Evolutionary conservation across 2,888 invertebrate species (phyloP), one percentile per base, ranked within the genome.

Genomic region (Saturnia pavonia): DNA sequence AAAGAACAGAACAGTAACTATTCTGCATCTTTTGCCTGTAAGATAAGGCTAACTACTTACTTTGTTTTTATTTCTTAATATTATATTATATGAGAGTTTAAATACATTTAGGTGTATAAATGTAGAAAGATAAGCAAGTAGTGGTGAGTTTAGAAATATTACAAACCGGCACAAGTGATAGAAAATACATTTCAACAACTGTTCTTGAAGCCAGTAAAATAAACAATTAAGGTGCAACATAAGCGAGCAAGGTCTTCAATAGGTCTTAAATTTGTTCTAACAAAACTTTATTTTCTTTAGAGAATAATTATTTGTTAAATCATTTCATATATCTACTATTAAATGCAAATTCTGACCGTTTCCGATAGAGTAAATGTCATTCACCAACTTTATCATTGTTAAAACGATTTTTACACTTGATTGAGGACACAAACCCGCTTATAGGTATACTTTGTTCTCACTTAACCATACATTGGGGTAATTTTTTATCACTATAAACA

Each of bases 391-490:
- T 63, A 63, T 16, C 16, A 63, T 40, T 9, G n/a, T 40, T 16
- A 11, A 40, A 3, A n/a, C 9, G 40, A n/a, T 66, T 67, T 57
- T 54, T 67, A 69, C n/a, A 48, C 57, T 54, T 45, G 42, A 68
- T 68, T 48, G 42, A 68, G 65, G 73, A 73, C 77, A 74, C 77
- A 69, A 76, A 79, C 85, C 80, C 82, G 82, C 84, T 80, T 78
- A 76, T 71, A 81, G 80, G 78, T 82, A 60, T 74, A 76, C 75
- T 81, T 80, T 82, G 76, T 76, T 63, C 78, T 80, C 81, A 83
- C 85, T 82, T 87, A 87, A 81, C 83, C 85, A 83, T 78, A 67
- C 80, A 81, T 80, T 82, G 81, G 81, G 82, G 79, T 84, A 80
- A 78, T 77, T 73, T 67, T 78, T 81, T 80, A 81, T 82, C 78